phyloP scores from a whole-genome alignment of 2,797 vertebrate species.

The Paratrypauchen microcephalus region DNA sequence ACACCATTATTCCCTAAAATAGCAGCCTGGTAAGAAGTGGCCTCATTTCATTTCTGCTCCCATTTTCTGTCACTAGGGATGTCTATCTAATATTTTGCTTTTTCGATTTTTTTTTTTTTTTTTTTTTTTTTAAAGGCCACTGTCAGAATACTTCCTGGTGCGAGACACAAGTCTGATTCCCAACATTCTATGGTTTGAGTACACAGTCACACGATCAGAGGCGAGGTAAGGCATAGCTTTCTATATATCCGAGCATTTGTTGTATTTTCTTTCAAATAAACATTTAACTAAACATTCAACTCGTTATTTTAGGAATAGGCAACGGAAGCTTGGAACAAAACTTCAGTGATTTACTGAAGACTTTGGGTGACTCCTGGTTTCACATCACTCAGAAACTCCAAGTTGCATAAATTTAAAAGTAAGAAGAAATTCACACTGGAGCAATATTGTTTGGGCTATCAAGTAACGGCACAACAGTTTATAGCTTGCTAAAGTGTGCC shows the following conservation, averaged over 20 bases:
- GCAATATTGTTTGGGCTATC: conserved; percentile 74
- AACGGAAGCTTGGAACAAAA: conserved; percentile 98
- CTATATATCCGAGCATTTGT: not conserved
- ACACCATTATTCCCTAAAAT: conserved; percentile 97
- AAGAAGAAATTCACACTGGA: conserved; percentile 73
- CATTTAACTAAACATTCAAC: not conserved
- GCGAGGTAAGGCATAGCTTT: conserved; percentile 82
- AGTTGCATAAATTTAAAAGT: conserved; percentile 22
- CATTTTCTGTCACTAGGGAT: conserved; percentile 34
- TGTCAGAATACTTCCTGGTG: conserved; percentile 98
- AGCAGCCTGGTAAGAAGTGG: conserved; percentile 89
- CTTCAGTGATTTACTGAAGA: conserved; percentile 85
- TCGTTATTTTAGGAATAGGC: conserved; percentile 86
- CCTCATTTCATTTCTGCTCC: conserved; percentile 35
- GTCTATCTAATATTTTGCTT: conserved; percentile 4
- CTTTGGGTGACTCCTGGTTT: conserved; percentile 57
- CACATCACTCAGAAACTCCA: conserved; percentile 52
- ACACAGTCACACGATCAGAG: conserved; percentile 97
- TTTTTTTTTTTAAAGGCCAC: conserved; percentile 78
- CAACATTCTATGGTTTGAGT: conserved; percentile 99
- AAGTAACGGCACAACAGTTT: conserved; percentile 69
- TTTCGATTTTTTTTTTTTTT: not conserved
- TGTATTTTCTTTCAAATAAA: not conserved
- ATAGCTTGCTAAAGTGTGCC: conserved; percentile 80
- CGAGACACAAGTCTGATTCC: conserved; percentile 98